Conservation (phyloP, 1,140 invertebrate species). For the Elymnias hypermnestra region DNA sequence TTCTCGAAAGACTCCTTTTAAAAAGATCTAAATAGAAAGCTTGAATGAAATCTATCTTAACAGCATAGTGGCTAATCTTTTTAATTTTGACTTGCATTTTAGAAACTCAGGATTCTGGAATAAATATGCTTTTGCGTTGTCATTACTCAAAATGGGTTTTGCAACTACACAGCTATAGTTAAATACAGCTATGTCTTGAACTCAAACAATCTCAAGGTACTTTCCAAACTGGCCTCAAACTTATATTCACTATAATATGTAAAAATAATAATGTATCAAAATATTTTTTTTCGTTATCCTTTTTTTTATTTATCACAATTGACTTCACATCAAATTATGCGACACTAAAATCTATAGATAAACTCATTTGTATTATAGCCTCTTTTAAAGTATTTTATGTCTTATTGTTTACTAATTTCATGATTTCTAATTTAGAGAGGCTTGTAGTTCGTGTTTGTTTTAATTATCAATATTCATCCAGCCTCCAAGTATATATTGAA, state of each 20-base stretch:
- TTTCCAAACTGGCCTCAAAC: conserved; percentile 29
- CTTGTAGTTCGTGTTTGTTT: background rate
- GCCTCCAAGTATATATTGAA: conserved; percentile 61
- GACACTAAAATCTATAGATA: conserved; percentile 9
- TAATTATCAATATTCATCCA: conserved; percentile 25
- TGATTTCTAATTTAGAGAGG: background rate
- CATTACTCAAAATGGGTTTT: conserved; percentile 46
- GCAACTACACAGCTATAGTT: conserved; percentile 44
- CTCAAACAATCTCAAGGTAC: conserved; percentile 34
- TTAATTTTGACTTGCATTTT: conserved; percentile 55
- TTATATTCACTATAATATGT: too few species aligned
- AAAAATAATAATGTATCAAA: conserved; percentile 53
- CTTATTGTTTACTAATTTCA: conserved; percentile 2
- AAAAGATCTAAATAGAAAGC: conserved; percentile 55
- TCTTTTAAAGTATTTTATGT: conserved; percentile 10
- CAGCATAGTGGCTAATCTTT: conserved; percentile 42
- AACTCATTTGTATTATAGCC: conserved; percentile 14
- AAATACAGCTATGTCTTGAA: conserved; percentile 25
- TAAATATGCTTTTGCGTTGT: conserved; percentile 47
- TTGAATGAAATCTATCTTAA: conserved; percentile 47
- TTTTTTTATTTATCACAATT: conserved; percentile 3
- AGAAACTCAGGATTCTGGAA: conserved; percentile 42
- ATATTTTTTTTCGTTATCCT: conserved; percentile 23
- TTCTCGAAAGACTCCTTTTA: conserved; percentile 39
- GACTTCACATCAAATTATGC: background rate